Conservation (phyloP, 1,140 invertebrate species). For the Scylla paramamosain region DNA sequence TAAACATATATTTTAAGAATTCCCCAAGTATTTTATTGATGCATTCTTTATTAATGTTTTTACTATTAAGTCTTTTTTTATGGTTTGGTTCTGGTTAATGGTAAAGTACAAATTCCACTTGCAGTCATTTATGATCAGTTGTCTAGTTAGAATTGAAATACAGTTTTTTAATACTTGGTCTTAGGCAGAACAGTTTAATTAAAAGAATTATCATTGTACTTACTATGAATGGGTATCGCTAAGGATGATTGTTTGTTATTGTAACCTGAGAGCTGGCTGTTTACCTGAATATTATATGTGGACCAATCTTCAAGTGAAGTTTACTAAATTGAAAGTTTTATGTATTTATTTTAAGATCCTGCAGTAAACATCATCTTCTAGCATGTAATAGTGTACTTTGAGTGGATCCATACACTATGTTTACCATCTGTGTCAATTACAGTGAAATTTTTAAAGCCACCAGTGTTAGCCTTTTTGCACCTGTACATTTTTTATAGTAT, state of each 20-base stretch:
- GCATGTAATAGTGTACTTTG: not conserved
- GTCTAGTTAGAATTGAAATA: conserved; percentile 1
- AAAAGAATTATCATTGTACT: not conserved
- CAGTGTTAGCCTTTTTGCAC: conserved; percentile 57
- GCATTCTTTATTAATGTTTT: not conserved
- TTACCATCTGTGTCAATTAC: conserved; percentile 6
- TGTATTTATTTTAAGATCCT: not conserved
- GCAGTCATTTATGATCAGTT: conserved; percentile 57
- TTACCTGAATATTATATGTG: conserved; percentile 37
- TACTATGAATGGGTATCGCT: not conserved
- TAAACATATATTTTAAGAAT: conserved; percentile 6
- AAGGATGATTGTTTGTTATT: conserved; percentile 45
- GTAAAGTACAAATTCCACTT: conserved; percentile 69
- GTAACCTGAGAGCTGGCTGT: not conserved
- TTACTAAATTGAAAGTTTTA: conserved; percentile 30
- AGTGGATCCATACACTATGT: not conserved
- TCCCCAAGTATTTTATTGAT: conserved; percentile 7
- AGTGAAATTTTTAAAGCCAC: conserved; percentile 46
- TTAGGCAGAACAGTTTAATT: not conserved
- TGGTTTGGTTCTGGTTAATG: conserved; percentile 52
- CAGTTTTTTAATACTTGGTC: not conserved
- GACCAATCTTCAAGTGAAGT: conserved; percentile 45
- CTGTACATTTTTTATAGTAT: conserved; percentile 50
- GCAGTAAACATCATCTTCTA: not conserved
- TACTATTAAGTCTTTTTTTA: not conserved